Evolutionary conservation across 2,888 invertebrate species (phyloP), one percentile per base, ranked within the genome.

Genomic region (Sarcophaga carnaria): DNA sequence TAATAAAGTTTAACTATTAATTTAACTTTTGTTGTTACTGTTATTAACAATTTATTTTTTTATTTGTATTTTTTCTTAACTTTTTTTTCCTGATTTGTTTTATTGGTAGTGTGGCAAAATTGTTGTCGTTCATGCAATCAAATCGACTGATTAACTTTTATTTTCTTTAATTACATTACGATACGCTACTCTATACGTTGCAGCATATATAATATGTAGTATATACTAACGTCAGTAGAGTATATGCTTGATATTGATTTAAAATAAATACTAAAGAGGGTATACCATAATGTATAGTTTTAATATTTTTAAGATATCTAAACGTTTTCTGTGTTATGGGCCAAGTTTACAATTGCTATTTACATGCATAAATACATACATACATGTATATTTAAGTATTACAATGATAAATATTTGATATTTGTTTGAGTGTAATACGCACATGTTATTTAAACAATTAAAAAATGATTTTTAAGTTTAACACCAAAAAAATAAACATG

Each of bases 71-170:
- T 69, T 66, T 66, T 70, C 64, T 72, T 37, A 20, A 70, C 74
- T 47, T 81, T 69, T 60, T 77, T 63, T 62, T n/a, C 67, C 27
- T 20, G 60, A 54, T 27, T 67, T 78, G 6, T 72, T 85, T 86
- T 77, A 83, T 83, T 74, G 80, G 11, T 80, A 78, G 49, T 86
- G 86, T 86, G 78, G 81, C 87, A 87, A 87, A 87, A 84, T 54
- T 54, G 84, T 87, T 78, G 81, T 69, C 78, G 66, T 49, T 81
- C 77, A 62, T 86, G 88, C 88, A 88, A 88, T 86, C 84, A 88
- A 88, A 88, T 88, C 63, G 85, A 81, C 85, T 88, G 78, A 88
- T 88, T 88, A 88, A 88, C 83, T 88, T 85, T 83, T 85, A 83
- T 69, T 83, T 78, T 80, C 77, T 83, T 83, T 70, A 83, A 83